Percentiles rank a stretch among this genome's conserved stretches.
Evolutionary conservation across 2,113 vertebrate species (phyloP).

Genomic region (Onychostruthus taczanowskii): DNA sequence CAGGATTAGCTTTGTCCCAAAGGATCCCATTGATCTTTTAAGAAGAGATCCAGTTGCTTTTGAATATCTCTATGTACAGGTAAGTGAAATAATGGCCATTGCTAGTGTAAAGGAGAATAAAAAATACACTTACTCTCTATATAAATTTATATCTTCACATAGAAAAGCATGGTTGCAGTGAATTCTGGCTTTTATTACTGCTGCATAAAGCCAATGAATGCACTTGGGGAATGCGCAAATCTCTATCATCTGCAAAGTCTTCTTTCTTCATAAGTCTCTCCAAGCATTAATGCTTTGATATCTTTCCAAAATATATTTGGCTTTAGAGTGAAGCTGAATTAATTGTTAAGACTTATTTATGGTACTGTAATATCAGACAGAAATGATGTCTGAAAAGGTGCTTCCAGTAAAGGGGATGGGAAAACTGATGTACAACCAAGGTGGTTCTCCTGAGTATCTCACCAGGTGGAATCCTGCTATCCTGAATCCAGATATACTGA

Average conservation of each 20-base stretch:
- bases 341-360: background rate
- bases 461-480: background rate
- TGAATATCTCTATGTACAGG: slow-evolving; percentile 98
- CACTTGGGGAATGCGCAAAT: background rate
- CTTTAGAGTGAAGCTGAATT: slow-evolving; percentile 22
- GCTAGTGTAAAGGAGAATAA: background rate
- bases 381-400: background rate
- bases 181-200: background rate
- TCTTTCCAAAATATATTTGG: slow-evolving; percentile 16
- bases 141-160: background rate
- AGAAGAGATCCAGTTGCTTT: slow-evolving; percentile 94
- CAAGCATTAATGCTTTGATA: slow-evolving; percentile 32
- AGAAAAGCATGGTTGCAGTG: background rate
- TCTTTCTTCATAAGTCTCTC: background rate
- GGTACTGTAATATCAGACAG: background rate
- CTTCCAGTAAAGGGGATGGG: background rate
- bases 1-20: slow-evolving; percentile 96
- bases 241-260: background rate
- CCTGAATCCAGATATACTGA: background rate
- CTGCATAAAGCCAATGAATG: background rate
- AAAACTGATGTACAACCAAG: background rate
- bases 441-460: background rate
- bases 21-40: slow-evolving; percentile 95
- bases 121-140: background rate
- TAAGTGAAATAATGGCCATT: slow-evolving; percentile 57